Evolutionary conservation across 1,140 invertebrate species (phyloP), one percentile per base, ranked within the genome.

Genomic region (Brachionus angularis): DNA sequence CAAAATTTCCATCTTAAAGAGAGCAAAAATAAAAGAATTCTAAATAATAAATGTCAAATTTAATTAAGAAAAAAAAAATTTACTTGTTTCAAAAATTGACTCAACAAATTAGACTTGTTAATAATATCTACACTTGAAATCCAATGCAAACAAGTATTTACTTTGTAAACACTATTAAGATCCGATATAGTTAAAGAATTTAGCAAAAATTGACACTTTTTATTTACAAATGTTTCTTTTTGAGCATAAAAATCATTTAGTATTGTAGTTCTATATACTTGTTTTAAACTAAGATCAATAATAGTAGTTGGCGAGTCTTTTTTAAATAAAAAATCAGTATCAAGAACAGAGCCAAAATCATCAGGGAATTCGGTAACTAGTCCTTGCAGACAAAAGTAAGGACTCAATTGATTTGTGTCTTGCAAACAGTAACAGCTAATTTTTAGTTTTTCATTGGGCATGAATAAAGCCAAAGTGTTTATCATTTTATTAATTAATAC

Each of bases 291-390:
- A 2, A 67, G 21, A 42, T 67, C 42, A 4, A 67, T 47, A 10
- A 67, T 46, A 14, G 42, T 49, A 33, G 62, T 67, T 3, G 62
- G 47, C 21, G 25, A 31, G 27, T 67, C 16, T 1, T 42, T 29
- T 34, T 67, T 67, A n/a, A 67, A 50, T 34, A 67, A 47, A 47
- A 67, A 67, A 23, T 50, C 62, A 31, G 62, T n/a, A 8, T 46
- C 47, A 2, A 67, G n/a, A 27, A 47, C 8, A 10, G 42, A 46
- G 21, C 33, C 25, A n/a, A 67, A 50, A 8, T 67, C 27, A 23
- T 47, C 42, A 5, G 62, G 62, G 29, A 29, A 27, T 47, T 67
- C 62, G 14, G 25, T 47, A 31, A 67, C 62, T 25, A 67, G 18
- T 31, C 62, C 62, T 23, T 67, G 62, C 10, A 67, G 14, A 23